Conservation (phyloP, 2,888 invertebrate genomes). For the Platynereis dumerilii region DNA sequence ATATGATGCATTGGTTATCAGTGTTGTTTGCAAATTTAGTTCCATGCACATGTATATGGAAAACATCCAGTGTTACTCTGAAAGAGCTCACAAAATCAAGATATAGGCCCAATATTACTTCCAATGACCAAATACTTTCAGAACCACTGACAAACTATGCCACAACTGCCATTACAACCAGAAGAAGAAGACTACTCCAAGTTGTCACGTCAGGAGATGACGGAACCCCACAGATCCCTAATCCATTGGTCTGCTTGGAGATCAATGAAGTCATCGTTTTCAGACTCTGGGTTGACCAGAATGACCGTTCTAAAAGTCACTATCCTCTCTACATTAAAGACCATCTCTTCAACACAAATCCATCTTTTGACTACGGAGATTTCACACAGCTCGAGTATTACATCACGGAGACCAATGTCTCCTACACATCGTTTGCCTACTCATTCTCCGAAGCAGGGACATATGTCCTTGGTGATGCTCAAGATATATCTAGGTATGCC, state of each 20-base stretch:
- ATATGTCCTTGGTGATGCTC: slow-evolving; percentile 56
- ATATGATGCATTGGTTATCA: too few relatives aligned
- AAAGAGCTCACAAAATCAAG: too few relatives aligned
- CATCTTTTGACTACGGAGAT: slow-evolving; percentile 58
- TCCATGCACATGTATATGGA: too few relatives aligned
- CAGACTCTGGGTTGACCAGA: slow-evolving; percentile 49
- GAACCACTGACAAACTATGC: slow-evolving; percentile 17
- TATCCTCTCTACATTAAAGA: slow-evolving; percentile 58
- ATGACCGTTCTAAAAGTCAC: slow-evolving; percentile 49
- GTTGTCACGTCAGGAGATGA: too few relatives aligned
- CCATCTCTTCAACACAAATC: slow-evolving; percentile 57
- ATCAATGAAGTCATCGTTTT: slow-evolving; percentile 55
- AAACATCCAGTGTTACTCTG: too few relatives aligned
- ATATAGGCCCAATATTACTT: too few relatives aligned
- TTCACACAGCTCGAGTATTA: slow-evolving; percentile 51
- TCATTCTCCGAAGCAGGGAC: slow-evolving; percentile 57
- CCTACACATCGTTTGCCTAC: slow-evolving; percentile 53
- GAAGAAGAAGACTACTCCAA: slow-evolving; percentile 9
- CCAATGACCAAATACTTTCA: too few relatives aligned
- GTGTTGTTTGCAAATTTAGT: too few relatives aligned
- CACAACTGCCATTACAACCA: background rate
- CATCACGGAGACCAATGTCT: slow-evolving; percentile 55
- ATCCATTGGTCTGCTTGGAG: slow-evolving; percentile 56
- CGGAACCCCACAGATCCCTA: slow-evolving; percentile 40
- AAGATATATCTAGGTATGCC: slow-evolving; percentile 44